Evolutionary conservation across 1,140 invertebrate species (phyloP).

Genomic region (Zaprionus africanus): DNA sequence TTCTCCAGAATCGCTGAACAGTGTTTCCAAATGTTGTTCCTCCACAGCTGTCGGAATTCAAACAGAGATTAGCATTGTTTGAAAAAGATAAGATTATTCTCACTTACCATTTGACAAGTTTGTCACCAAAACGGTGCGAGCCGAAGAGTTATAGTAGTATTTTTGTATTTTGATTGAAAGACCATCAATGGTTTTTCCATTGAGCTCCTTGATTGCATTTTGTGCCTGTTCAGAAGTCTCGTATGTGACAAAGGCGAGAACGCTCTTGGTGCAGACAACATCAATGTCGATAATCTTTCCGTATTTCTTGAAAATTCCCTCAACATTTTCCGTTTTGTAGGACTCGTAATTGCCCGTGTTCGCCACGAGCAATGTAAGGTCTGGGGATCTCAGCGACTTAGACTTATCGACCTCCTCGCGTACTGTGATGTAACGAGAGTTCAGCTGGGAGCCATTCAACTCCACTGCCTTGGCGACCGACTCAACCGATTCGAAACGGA

Average conservation of each 20-base stretch:
- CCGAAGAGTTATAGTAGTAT: constrained; percentile 19
- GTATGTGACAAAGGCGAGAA: constrained; percentile 64
- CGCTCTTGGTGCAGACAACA: constrained; percentile 46
- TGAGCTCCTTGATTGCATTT: constrained; percentile 53
- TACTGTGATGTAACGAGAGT: constrained; percentile 61
- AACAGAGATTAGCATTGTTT: not conserved
- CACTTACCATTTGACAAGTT: constrained; percentile 52
- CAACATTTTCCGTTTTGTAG: constrained; percentile 35
- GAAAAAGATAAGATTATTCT: not conserved
- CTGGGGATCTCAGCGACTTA: constrained; percentile 4
- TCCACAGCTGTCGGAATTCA: constrained; percentile 11
- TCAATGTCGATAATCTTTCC: constrained; percentile 53
- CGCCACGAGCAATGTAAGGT: constrained; percentile 44
- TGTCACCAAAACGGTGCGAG: constrained; percentile 39
- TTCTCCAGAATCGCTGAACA: constrained; percentile 55
- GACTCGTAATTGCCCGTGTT: constrained; percentile 51
- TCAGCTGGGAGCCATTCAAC: constrained; percentile 54
- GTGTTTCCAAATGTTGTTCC: not conserved
- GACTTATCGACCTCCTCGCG: not conserved
- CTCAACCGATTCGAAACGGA: constrained; percentile 41
- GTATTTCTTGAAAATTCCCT: constrained; percentile 63
- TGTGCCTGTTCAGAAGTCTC: constrained; percentile 39
- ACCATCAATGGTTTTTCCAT: constrained; percentile 54
- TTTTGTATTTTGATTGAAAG: constrained; percentile 52
- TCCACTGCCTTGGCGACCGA: constrained; percentile 40